phyloP scores from a whole-genome alignment of 2,797 vertebrate species.

The Psittacula echo region DNA sequence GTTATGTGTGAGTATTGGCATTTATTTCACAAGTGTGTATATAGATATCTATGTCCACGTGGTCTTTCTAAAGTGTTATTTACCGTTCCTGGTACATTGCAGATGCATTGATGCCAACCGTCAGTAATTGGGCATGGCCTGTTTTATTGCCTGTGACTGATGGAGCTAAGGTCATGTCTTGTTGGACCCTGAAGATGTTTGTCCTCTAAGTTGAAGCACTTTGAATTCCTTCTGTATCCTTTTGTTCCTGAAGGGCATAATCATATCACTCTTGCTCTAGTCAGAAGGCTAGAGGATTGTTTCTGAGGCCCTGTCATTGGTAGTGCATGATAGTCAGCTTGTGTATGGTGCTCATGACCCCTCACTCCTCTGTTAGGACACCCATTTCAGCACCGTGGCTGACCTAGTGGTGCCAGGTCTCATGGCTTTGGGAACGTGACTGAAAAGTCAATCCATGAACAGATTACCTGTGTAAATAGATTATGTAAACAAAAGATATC shows the following conservation, averaged over 20 bases:
- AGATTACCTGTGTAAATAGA: neutral
- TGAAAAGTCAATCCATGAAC: neutral
- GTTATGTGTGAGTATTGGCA: neutral
- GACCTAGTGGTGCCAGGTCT: neutral
- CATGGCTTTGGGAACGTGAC: neutral
- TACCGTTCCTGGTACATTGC: neutral
- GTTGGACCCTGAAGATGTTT: neutral
- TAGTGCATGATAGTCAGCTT: neutral
- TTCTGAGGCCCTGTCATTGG: neutral
- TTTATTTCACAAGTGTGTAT: neutral
- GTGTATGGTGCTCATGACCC: neutral
- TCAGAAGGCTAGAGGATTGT: neutral
- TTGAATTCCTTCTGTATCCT: neutral
- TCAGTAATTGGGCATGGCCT: neutral
- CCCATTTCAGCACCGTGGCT: rapidly evolving
- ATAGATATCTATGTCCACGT: neutral
- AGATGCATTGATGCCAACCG: neutral
- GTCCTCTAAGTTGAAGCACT: neutral
- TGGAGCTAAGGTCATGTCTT: neutral
- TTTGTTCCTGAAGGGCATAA: neutral
- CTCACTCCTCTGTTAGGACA: neutral
- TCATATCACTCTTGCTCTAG: neutral
- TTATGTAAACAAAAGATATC: neutral
- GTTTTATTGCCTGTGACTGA: neutral
- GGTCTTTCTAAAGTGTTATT: neutral